Percentiles rank a stretch among this genome's conserved stretches.
Evolutionary conservation across 1,140 invertebrate species (phyloP).

Genomic region (Wasmannia auropunctata): DNA sequence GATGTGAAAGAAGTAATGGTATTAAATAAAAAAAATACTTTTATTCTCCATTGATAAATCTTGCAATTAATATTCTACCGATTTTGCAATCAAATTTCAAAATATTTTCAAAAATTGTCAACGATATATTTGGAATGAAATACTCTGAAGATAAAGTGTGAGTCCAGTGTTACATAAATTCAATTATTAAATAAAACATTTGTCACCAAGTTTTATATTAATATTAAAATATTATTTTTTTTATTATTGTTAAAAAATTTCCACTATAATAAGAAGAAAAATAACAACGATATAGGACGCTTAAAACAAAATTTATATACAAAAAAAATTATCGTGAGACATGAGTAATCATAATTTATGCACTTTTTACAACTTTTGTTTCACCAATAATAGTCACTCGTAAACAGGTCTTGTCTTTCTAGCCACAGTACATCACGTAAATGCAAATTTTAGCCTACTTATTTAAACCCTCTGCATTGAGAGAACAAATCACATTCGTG

Average conservation of each 20-base stretch:
- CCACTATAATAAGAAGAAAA: background rate
- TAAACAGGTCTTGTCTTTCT: slow-evolving; percentile 41
- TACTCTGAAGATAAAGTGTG: background rate
- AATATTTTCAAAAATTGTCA: slow-evolving; percentile 5
- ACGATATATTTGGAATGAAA: background rate
- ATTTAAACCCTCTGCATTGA: slow-evolving; percentile 47
- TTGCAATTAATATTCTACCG: background rate
- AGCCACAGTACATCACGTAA: slow-evolving; percentile 62
- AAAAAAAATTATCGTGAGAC: slow-evolving; percentile 25
- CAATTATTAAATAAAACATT: background rate
- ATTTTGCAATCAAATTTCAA: background rate
- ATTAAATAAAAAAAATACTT: background rate
- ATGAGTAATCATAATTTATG: slow-evolving; percentile 41
- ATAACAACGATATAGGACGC: background rate
- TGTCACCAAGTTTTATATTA: background rate
- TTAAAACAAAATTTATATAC: background rate
- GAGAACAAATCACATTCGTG: slow-evolving; percentile 31
- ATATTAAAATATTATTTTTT: background rate
- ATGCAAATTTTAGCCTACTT: slow-evolving; percentile 67
- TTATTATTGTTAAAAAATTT: background rate
- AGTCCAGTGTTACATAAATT: background rate
- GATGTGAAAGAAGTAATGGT: background rate
- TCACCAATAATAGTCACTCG: slow-evolving; percentile 5
- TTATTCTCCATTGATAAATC: background rate
- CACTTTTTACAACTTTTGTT: slow-evolving; percentile 54